Conservation (phyloP, 64 coral and sea anemone genomes). For the Hydrozoanthus tunicans region DNA sequence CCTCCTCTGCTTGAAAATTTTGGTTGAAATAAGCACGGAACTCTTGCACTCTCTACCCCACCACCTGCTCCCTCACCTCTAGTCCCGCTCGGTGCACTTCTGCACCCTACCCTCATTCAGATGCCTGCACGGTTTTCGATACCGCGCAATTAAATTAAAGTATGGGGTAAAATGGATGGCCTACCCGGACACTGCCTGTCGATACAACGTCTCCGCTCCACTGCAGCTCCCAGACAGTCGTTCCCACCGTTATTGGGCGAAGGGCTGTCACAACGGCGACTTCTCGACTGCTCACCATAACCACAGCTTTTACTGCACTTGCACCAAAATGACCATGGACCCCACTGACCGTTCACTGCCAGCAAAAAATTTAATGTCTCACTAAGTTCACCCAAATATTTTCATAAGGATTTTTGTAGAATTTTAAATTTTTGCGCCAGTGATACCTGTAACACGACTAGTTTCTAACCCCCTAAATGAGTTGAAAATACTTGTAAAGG, state of each 20-base stretch:
- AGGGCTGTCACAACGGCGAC: conserved; percentile 1
- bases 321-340: conserved; percentile 35
- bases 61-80: too few relatives aligned
- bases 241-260: conserved; percentile 43
- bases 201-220: conserved; percentile 24
- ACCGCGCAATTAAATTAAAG: background rate
- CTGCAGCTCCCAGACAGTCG: conserved; percentile 22
- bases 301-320: conserved; percentile 43
- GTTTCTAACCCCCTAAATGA: too few relatives aligned
- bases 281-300: conserved; percentile 14
- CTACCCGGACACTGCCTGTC: background rate
- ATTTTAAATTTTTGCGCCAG: too few relatives aligned
- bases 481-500: too few relatives aligned
- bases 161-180: background rate
- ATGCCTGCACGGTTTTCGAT: too few relatives aligned
- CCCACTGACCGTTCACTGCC: conserved; percentile 41
- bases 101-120: too few relatives aligned
- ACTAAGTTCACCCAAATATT: background rate
- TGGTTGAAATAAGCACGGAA: too few relatives aligned
- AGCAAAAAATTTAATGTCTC: background rate
- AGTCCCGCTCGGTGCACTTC: too few relatives aligned
- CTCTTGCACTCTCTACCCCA: too few relatives aligned
- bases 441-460: too few relatives aligned
- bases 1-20: too few relatives aligned
- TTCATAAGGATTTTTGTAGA: too few relatives aligned